Evolutionary conservation across 2,888 invertebrate species (phyloP).

Genomic region (Lottia scabra): DNA sequence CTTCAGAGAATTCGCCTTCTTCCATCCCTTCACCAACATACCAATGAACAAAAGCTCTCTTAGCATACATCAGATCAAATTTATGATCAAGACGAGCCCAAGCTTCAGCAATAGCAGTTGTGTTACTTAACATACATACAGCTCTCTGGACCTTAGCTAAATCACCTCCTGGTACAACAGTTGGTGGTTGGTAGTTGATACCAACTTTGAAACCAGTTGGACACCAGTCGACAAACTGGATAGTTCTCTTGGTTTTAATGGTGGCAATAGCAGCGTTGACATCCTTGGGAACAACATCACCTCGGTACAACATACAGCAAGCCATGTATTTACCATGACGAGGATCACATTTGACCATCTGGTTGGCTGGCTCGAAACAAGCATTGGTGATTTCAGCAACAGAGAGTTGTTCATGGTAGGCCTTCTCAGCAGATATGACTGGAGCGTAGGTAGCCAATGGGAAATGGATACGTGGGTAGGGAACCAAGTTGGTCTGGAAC

Average conservation of each 20-base stretch:
- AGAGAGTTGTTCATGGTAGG: too few species aligned
- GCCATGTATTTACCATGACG: too few species aligned
- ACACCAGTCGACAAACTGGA: constrained; percentile 1
- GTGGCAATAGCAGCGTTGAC: not conserved
- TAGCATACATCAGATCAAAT: not conserved
- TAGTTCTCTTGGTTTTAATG: not conserved
- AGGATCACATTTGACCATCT: too few species aligned
- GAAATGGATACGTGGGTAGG: too few species aligned
- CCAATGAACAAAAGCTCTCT: not conserved
- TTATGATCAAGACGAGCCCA: not conserved
- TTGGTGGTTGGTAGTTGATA: constrained; percentile 5
- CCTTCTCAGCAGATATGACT: too few species aligned
- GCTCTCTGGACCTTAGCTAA: constrained; percentile 3
- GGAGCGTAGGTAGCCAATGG: too few species aligned
- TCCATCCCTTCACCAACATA: constrained; percentile 2
- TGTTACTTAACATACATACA: constrained; percentile 3
- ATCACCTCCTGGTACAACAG: constrained; percentile 1
- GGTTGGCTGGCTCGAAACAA: too few species aligned
- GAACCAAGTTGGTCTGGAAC: too few species aligned
- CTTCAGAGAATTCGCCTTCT: constrained; percentile 4
- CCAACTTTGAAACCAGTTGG: not conserved
- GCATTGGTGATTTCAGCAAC: too few species aligned
- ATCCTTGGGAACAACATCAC: too few species aligned
- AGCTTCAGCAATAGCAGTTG: not conserved
- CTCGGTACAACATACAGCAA: too few species aligned